Conservation (phyloP, 2,888 invertebrate genomes). For the Cephus runcator region DNA sequence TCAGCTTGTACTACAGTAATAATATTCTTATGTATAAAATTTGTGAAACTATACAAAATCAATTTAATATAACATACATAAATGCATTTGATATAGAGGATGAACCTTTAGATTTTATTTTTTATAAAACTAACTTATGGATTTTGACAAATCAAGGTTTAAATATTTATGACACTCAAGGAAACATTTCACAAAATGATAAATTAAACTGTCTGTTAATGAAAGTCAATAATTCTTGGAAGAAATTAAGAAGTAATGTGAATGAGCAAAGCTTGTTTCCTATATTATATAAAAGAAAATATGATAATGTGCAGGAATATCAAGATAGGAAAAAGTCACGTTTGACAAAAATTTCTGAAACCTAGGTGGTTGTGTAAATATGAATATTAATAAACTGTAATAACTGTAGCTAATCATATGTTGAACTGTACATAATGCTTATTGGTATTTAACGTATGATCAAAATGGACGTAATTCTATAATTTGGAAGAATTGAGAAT, state of each 20-base stretch:
- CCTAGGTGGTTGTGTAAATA: background rate
- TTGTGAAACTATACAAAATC: constrained; percentile 41
- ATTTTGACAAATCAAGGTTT: constrained; percentile 59
- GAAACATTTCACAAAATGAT: constrained; percentile 49
- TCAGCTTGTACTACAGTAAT: constrained; percentile 69
- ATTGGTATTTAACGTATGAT: background rate
- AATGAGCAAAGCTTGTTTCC: constrained; percentile 46
- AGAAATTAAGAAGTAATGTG: constrained; percentile 34
- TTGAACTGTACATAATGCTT: background rate
- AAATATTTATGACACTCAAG: constrained; percentile 60
- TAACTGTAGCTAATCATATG: background rate
- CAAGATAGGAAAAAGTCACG: constrained; percentile 80
- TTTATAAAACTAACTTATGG: constrained; percentile 57
- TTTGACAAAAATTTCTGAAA: constrained; percentile 66
- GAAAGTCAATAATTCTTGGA: constrained; percentile 48
- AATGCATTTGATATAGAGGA: constrained; percentile 63
- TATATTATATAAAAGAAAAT: constrained; percentile 80
- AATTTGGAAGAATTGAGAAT: background rate
- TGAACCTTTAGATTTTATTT: constrained; percentile 66
- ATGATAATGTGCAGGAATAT: constrained; percentile 84
- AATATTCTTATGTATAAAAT: constrained; percentile 66
- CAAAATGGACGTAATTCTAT: background rate
- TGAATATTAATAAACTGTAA: background rate
- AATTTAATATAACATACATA: constrained; percentile 45
- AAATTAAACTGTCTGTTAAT: constrained; percentile 38